Base-by-base conservation (phyloP, 53 echinoderm and acorn worm species). In the Astropecten irregularis region DNA sequence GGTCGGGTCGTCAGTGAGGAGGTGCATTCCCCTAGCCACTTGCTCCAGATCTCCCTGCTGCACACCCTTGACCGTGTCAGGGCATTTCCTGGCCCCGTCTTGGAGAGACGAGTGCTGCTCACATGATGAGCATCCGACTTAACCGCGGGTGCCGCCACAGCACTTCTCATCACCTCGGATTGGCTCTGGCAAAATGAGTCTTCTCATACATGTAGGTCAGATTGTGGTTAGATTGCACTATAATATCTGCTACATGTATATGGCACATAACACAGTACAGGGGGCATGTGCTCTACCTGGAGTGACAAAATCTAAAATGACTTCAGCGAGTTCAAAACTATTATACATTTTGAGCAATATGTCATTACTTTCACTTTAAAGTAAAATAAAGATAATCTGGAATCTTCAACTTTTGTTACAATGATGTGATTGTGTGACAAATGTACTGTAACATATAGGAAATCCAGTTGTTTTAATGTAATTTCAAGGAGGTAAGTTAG, bases 31-130 rank as follows among this genome's bases (percentile, higher is more conserved):
- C 37, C 27, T 40, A 76, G 58, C 76, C 76, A 76, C 76, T 73
- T 76, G 76, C 42, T 76, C 58, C 23, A 67, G 67, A 38, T 67
- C 40, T 67, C 36, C 11, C 23, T 35, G 37, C 37, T 29, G 18
- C 38, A 23, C 54, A 76, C 76, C 76, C 76, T 76, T 76, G 76
- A 76, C 76, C 76, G 56, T 58, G 76, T 57, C 76, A 25, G 27
- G 18, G 76, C 76, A 76, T 76, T 55, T 76, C 58, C 40, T 39
- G 42, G 37, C 56, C 76, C 58, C 40, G 56, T 40, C 21, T 57
- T 25, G 40, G 50, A 18, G 38, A 63, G 63, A 29, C 25, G 37
- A 73, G 73, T 57, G 76, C 38, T 25, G 71, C 50, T 71, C 71
- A 50, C 49, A 19, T 26, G n/a, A n/a, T n/a, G n/a, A 50, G 8